These are phyloP conservation scores for Drosophila eugracilis DNA, from an alignment of 1,140 invertebrate genomes.

Conservation along the genomic window DNA sequence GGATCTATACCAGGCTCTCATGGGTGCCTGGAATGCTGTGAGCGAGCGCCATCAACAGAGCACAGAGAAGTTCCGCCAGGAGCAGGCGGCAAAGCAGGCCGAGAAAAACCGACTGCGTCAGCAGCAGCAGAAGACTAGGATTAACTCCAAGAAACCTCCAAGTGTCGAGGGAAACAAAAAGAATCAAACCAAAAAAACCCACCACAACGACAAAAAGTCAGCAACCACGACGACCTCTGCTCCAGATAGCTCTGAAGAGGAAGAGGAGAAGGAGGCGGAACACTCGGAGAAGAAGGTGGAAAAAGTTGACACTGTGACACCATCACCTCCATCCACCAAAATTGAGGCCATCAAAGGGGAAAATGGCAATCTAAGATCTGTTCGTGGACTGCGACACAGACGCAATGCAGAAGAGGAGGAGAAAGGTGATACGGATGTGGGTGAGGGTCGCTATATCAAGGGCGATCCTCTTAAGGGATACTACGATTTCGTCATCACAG, in stretches of 20 bases:
- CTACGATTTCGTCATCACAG: conserved; percentile 93
- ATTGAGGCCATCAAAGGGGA: conserved; percentile 38
- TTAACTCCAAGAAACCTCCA: conserved; percentile 75
- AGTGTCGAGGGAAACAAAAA: conserved; percentile 57
- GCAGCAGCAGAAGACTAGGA: conserved; percentile 58
- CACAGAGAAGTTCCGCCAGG: conserved; percentile 52
- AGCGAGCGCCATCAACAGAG: conserved; percentile 67
- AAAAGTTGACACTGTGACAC: conserved; percentile 21
- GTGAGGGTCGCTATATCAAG: conserved; percentile 85
- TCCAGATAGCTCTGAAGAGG: conserved; percentile 36
- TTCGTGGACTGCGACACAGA: conserved; percentile 58
- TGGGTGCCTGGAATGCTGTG: conserved; percentile 66
- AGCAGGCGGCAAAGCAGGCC: conserved; percentile 51
- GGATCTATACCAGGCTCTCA: conserved; percentile 77
- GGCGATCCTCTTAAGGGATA: conserved; percentile 90
- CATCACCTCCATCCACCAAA: conserved; percentile 7
- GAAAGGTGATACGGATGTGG: conserved; percentile 54
- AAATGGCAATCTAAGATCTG: conserved; percentile 28
- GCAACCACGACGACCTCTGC: conserved; percentile 27
- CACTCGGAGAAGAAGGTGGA: conserved; percentile 3
- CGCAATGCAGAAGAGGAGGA: conserved; percentile 41
- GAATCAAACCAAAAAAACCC: conserved; percentile 55
- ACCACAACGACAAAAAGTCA: conserved; percentile 38
- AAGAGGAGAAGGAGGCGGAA: conserved; percentile 2
- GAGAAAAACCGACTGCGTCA: conserved; percentile 63